Conservation (phyloP, 2,888 invertebrate genomes). For the Eupeodes luniger region DNA sequence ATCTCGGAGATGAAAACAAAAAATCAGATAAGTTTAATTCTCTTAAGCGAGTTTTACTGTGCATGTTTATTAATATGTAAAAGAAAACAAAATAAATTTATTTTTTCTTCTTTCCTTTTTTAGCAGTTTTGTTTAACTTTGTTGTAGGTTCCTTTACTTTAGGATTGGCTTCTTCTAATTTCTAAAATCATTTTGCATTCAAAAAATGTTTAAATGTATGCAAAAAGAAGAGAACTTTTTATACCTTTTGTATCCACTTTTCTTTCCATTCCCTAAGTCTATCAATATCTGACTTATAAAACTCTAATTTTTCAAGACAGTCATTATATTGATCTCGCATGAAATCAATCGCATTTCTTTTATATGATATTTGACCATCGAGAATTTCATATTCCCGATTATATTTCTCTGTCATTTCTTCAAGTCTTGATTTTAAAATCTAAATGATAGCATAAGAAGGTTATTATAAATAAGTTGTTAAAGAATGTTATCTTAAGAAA, state of each 20-base stretch:
- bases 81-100: neutral
- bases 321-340: conserved; percentile 31
- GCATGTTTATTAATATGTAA: no score
- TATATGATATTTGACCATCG: conserved; percentile 46
- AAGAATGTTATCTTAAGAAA: no score
- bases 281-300: conserved; percentile 24
- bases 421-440: conserved; percentile 24
- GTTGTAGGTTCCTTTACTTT: neutral
- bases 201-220: neutral
- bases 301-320: conserved; percentile 25
- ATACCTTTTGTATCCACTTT: conserved; percentile 12
- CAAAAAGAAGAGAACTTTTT: neutral
- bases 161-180: neutral
- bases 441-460: neutral
- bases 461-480: no score
- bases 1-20: no score
- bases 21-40: no score
- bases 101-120: conserved; percentile 1
- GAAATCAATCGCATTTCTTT: conserved; percentile 10
- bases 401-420: conserved; percentile 17
- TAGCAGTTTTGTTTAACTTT: neutral
- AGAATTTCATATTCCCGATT: conserved; percentile 20
- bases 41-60: no score
- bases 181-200: neutral
- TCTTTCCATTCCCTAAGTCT: conserved; percentile 33